phyloP scores from a whole-genome alignment of 2,888 invertebrate species.

The Barypeithes pellucidus region DNA sequence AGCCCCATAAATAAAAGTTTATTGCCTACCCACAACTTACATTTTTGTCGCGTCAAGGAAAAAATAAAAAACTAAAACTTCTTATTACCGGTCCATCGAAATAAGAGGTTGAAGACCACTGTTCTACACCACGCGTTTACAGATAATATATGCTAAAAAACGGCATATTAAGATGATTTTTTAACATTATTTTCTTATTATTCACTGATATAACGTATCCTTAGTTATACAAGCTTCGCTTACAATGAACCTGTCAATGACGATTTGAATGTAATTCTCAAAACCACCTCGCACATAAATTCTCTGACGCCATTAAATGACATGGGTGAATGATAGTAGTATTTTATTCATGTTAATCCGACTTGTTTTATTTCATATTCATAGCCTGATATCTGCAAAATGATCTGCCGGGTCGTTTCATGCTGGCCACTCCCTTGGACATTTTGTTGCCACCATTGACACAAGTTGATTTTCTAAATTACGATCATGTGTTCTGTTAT shows the following conservation, averaged over 20 bases:
- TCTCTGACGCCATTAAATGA: slow-evolving; percentile 17
- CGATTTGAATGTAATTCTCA: slow-evolving; percentile 3
- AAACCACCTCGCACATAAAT: background rate
- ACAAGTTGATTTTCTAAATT: slow-evolving; percentile 53
- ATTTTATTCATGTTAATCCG: slow-evolving; percentile 49
- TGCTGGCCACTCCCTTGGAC: slow-evolving; percentile 49
- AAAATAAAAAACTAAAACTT: too few species aligned
- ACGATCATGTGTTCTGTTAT: slow-evolving; percentile 53
- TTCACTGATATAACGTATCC: too few species aligned
- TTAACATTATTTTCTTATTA: too few species aligned
- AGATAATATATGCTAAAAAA: too few species aligned
- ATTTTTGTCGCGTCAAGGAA: too few species aligned
- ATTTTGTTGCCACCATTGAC: slow-evolving; percentile 53
- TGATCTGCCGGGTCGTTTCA: slow-evolving; percentile 52
- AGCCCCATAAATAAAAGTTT: too few species aligned
- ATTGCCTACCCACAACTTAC: too few species aligned
- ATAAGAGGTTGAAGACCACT: too few species aligned
- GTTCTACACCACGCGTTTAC: too few species aligned
- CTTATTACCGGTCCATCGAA: too few species aligned
- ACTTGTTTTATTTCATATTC: slow-evolving; percentile 54
- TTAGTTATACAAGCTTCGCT: background rate
- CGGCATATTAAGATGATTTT: too few species aligned
- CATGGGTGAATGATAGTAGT: slow-evolving; percentile 29
- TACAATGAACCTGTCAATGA: slow-evolving; percentile 2
- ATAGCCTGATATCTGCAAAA: slow-evolving; percentile 51